phyloP scores from a whole-genome alignment of 2,797 vertebrate genomes.

The Babyrousa celebensis region DNA sequence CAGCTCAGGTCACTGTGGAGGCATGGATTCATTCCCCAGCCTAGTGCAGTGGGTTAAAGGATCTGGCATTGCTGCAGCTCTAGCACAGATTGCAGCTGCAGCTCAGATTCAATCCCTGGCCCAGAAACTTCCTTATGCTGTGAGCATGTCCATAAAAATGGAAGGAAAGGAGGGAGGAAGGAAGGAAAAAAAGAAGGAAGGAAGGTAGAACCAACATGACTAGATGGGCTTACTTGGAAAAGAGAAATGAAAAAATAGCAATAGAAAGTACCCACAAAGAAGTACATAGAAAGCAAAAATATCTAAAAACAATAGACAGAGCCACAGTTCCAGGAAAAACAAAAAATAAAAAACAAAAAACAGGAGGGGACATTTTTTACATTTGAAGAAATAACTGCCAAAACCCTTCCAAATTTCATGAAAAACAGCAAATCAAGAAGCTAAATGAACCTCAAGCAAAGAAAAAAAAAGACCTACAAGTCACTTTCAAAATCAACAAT shows the following conservation, averaged over 20 bases:
- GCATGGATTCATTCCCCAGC: no score
- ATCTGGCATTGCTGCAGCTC: no score
- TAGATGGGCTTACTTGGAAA: neutral
- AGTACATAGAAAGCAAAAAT: neutral
- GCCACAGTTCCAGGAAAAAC: neutral
- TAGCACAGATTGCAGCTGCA: no score
- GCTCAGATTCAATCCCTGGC: no score
- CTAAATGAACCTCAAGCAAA: slow-evolving; percentile 2
- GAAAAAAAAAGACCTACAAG: neutral
- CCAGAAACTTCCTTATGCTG: no score
- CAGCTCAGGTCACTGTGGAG: no score
- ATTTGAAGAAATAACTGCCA: neutral
- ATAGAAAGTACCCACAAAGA: neutral
- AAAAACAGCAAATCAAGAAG: neutral
- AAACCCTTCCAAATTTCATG: slow-evolving; percentile 9
- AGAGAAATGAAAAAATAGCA: neutral
- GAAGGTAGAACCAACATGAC: neutral
- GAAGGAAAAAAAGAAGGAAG: no score
- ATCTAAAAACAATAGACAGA: slow-evolving; percentile 17
- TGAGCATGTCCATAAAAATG: no score
- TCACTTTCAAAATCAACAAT: neutral
- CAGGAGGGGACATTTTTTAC: neutral
- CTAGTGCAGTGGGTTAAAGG: no score
- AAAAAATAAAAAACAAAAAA: neutral
- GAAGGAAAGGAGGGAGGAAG: no score